Evolutionary conservation across 53 echinoderm and acorn worm genomes (phyloP), one percentile per base, ranked within the genome.

Genomic region (Holothuria leucospilota): DNA sequence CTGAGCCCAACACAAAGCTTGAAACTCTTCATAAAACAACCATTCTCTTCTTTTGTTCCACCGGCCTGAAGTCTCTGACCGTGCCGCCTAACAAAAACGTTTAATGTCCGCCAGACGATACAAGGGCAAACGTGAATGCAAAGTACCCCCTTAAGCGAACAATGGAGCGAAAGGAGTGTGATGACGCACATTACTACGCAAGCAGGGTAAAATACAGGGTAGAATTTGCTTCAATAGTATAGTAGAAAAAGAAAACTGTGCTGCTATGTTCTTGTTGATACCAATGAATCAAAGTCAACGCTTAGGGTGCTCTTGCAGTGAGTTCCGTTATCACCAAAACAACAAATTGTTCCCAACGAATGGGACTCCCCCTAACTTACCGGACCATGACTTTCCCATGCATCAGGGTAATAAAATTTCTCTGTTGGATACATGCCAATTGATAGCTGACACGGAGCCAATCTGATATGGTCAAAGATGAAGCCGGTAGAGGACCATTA

Each of bases 171-270:
- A 49, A 49, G 49, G 49, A 49, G 49, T 49, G 49, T 49, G 49
- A 49, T 49, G 59, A 79, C 56, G 60, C 27, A 6, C 60, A 79
- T n/a, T 58, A 58, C 25, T 78, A 41, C 52, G 79, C 79, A 53
- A 59, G 28, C 20, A 23, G 79, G 13, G 29, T 78, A 20, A 65
- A 65, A 24, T 29, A 65, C 24, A 11, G 29, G 21, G 29, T 26
- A 29, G 65, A 65, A 65, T 0, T 24, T 26, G 25, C 24, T 9
- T 65, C 65, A 21, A 29, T n/a, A 65, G 29, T 24, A 29, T 26
- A 65, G n/a, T n/a, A n/a, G n/a, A n/a, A n/a, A n/a, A 5, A 65
- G 29, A 29, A 65, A 26, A 26, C 25, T 65, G 8, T 65, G 24
- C 65, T 8, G 12, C 29, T 26, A 24, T 65, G n/a, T 65, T 65